Evolutionary conservation across 2,888 invertebrate genomes (phyloP).

Genomic region (Myathropa florea): DNA sequence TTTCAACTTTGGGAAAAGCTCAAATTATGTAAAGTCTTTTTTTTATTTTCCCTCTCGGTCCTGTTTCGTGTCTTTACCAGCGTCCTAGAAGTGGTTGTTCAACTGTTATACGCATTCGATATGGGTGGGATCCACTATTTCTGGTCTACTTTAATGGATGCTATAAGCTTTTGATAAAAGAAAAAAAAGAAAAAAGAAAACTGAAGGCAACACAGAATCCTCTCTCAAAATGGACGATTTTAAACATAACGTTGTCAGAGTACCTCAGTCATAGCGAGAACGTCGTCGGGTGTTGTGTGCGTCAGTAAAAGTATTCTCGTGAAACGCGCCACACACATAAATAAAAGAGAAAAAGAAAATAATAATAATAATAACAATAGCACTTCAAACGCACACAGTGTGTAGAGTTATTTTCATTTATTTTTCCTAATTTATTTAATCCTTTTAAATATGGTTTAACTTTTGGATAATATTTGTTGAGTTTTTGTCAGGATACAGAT

Average conservation of each 20-base stretch:
- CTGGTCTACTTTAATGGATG: conserved; percentile 34
- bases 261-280: conserved; percentile 80
- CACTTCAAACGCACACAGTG: conserved; percentile 35
- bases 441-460: conserved; percentile 6
- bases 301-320: conserved; percentile 72
- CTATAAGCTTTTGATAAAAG: conserved; percentile 39
- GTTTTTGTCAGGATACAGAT: conserved; percentile 38
- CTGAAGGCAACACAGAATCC: conserved; percentile 23
- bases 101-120: conserved; percentile 63
- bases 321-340: conserved; percentile 70
- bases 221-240: conserved; percentile 65
- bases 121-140: conserved; percentile 65
- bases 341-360: conserved; percentile 20
- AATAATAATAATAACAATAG: conserved; percentile 34
- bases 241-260: conserved; percentile 64
- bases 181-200: conserved; percentile 27
- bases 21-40: conserved; percentile 58
- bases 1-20: conserved; percentile 32
- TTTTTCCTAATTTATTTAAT: background rate
- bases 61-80: background rate
- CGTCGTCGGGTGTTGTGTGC: conserved; percentile 81
- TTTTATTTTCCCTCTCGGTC: conserved; percentile 20
- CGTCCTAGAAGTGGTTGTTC: conserved; percentile 40
- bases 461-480: conserved; percentile 16
- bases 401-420: conserved; percentile 42